phyloP scores from a whole-genome alignment of 2,797 vertebrate species.

The Choloepus didactylus region DNA sequence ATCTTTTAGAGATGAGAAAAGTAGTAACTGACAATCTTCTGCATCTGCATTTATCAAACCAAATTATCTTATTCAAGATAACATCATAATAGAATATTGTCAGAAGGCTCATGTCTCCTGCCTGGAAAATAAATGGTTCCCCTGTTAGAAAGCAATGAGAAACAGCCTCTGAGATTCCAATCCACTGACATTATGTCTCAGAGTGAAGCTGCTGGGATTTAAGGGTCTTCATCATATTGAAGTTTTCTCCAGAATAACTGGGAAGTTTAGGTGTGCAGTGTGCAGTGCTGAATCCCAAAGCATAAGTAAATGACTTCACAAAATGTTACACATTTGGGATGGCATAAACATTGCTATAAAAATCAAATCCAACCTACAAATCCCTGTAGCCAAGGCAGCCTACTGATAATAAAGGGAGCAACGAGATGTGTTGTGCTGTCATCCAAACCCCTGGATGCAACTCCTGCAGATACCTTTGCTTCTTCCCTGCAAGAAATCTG shows the following conservation, averaged over 20 bases:
- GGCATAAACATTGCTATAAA: slow-evolving; percentile 69
- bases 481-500: neutral
- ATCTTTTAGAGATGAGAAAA: slow-evolving; percentile 69
- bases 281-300: slow-evolving; percentile 28
- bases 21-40: slow-evolving; percentile 70
- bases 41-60: slow-evolving; percentile 75
- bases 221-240: slow-evolving; percentile 15
- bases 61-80: slow-evolving; percentile 78
- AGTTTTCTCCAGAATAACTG: neutral
- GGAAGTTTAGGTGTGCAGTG: slow-evolving; percentile 41
- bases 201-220: slow-evolving; percentile 19
- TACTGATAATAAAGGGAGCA: slow-evolving; percentile 10
- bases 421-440: neutral
- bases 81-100: slow-evolving; percentile 78
- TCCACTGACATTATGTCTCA: slow-evolving; percentile 75
- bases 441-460: neutral
- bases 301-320: slow-evolving; percentile 73
- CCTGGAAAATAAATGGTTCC: slow-evolving; percentile 75
- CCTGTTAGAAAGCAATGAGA: slow-evolving; percentile 73
- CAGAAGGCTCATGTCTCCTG: slow-evolving; percentile 75
- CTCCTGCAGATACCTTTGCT: neutral
- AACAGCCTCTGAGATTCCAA: slow-evolving; percentile 65
- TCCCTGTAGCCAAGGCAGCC: neutral
- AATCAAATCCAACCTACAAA: slow-evolving; percentile 59
- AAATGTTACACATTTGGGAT: neutral